Evolutionary conservation across 2,797 vertebrate species (phyloP), one percentile per base, ranked within the genome.

Genomic region (Helostoma temminkii): DNA sequence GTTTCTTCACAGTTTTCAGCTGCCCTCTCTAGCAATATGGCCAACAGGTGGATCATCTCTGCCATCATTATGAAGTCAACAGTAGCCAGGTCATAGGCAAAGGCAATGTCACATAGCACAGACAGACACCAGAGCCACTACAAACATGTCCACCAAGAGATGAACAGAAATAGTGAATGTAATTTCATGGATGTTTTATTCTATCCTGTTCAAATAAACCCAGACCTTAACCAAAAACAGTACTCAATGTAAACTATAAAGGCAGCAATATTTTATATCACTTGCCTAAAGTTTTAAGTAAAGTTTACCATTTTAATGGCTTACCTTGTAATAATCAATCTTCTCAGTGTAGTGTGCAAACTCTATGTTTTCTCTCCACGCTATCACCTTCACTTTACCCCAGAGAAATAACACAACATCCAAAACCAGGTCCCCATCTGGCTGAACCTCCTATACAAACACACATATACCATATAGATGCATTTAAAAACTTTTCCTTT

Each of bases 111-210:
- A 87, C 92, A 95, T 83, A 97, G 87, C 74, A 94, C 78, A 86
- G 90, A 95, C 60, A 99, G 90, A 80, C 95, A 88, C 86, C 93
- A 92, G 66, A 96, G 26, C 94, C 95, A 97, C 98, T 99, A 76
- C 65, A 89, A 59, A 76, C 12, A 83, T 8, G 55, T 60, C 36
- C 18, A 55, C 10, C 70, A 74, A 75, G 25, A 73, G 25, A 58
- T 24, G 6, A 58, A 48, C 2, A 32, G 4, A 66, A 28, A 43
- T 21, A 56, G 1, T 39, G 9, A 66, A 45, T 32, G 16, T 21
- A 47, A 49, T 2, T 37, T 47, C 0, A 48, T 42, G 3, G 10
- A 48, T 37, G 12, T 42, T 47, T 36, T 19, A 47, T 57, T 15
- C 14, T 54, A 14, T 25, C n/a, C n/a, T n/a, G n/a, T n/a, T n/a